Conservation (phyloP, 2,797 vertebrate genomes). For the Lutjanus campechanus region DNA sequence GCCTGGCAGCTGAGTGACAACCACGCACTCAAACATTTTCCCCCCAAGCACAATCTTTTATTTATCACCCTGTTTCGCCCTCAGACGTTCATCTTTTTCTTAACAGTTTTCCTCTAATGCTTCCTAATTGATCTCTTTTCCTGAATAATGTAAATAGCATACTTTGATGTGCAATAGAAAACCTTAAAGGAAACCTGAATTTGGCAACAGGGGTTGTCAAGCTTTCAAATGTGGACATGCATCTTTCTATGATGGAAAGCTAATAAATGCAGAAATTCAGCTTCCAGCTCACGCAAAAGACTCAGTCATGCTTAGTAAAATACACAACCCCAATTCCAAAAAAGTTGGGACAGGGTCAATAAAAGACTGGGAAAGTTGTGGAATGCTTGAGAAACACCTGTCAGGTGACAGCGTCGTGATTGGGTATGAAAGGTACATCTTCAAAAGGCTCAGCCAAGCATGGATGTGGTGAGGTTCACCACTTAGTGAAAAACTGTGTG, state of each 20-base stretch:
- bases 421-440: no score
- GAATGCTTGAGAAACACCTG: no score
- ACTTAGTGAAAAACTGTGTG: no score
- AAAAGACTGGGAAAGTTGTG: no score
- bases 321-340: no score
- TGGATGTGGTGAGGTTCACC: no score
- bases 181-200: constrained; percentile 1
- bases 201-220: background rate
- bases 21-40: background rate
- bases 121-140: background rate
- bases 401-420: no score
- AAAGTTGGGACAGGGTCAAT: no score
- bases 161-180: background rate
- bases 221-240: background rate
- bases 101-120: constrained; percentile 1
- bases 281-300: background rate
- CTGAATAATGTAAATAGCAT: constrained; percentile 9
- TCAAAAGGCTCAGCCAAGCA: no score
- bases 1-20: constrained; percentile 27
- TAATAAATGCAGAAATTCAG: background rate
- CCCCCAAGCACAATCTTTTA: constrained; percentile 12
- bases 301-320: no score
- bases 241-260: constrained; percentile 10
- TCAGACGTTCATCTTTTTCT: background rate
- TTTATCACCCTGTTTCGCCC: constrained; percentile 14